Conservation (phyloP, 2,113 vertebrate genomes). For the Neoarius graeffei region DNA sequence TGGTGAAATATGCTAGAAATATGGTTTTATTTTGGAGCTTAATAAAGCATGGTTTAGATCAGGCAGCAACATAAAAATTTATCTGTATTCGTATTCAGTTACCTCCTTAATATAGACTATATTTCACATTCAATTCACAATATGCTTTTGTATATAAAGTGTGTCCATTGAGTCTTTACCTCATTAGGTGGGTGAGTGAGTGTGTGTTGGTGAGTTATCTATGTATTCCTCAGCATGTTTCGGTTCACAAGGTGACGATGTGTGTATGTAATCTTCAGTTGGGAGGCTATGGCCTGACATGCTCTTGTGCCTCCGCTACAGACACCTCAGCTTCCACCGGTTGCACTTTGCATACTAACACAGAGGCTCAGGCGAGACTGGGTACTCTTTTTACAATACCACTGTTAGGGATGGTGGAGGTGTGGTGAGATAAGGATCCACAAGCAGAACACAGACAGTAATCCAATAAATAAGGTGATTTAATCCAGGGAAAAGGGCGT, state of each 20-base stretch:
- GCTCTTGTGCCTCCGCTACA: conserved; percentile 45
- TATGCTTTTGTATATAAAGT: neutral
- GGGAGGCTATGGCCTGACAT: conserved; percentile 58
- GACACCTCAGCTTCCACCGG: conserved; percentile 48
- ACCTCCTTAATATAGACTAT: neutral
- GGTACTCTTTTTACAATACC: conserved; percentile 2
- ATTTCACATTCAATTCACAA: neutral
- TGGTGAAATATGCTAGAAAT: neutral
- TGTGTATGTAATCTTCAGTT: conserved; percentile 54
- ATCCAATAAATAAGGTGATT: too few relatives aligned
- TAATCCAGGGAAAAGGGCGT: too few relatives aligned
- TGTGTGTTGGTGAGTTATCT: neutral
- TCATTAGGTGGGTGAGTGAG: neutral
- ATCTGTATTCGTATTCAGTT: neutral
- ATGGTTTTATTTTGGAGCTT: neutral
- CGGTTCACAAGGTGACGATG: conserved; percentile 49
- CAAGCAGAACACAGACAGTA: too few relatives aligned
- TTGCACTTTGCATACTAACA: conserved; percentile 59
- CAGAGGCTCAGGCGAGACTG: conserved; percentile 22
- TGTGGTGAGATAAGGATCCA: too few relatives aligned
- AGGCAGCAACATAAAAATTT: neutral
- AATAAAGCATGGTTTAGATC: neutral
- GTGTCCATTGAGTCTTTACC: conserved; percentile 21
- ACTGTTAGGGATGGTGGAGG: too few relatives aligned
- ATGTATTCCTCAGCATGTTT: conserved; percentile 52